Base-by-base conservation (phyloP, 1,140 invertebrate species). In the Drepana arcuata region DNA sequence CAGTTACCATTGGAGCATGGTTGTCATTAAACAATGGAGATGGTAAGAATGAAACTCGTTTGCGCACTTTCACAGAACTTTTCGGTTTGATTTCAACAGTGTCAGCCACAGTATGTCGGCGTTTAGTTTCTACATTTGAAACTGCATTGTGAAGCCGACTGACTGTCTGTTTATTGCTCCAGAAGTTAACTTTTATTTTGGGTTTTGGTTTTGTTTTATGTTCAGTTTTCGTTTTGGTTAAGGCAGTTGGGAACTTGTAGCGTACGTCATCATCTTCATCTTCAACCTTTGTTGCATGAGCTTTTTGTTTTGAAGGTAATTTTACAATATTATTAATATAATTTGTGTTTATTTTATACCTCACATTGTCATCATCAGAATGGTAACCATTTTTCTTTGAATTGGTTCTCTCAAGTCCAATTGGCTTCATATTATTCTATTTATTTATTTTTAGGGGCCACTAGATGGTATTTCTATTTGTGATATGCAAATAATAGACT, bases 101-200 rank as follows among this genome's bases (percentile, higher is more conserved):
- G 12, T 34, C 52, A 16, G 41, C 53, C n/a, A 69, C 48, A 11
- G 71, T 75, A 37, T 75, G 69, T 38, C 70, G 50, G 5, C 63
- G 49, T n/a, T n/a, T n/a, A n/a, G n/a, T n/a, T n/a, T n/a, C n/a
- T n/a, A n/a, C n/a, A 23, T 67, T 71, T 14, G 33, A 40, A 29
- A 49, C 47, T 16, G 26, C 18, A 24, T 61, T 66, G 24, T 62
- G 46, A 26, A 67, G 34, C 36, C 59, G 48, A 13, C 41, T 68
- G 1, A 41, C 31, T 16, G 52, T 43, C 52, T 58, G 53, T 39
- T 78, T 82, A 39, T 60, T 72, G 37, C 78, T 82, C 78, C 74
- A 82, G 33, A 82, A 82, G 28, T 82, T 82, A 0, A 82, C 74
- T 60, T 82, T 82, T 3, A 80, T 77, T 60, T 71, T 78, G 7